Evolutionary conservation across 2,113 vertebrate species (phyloP).

Genomic region (Tetrax tetrax): DNA sequence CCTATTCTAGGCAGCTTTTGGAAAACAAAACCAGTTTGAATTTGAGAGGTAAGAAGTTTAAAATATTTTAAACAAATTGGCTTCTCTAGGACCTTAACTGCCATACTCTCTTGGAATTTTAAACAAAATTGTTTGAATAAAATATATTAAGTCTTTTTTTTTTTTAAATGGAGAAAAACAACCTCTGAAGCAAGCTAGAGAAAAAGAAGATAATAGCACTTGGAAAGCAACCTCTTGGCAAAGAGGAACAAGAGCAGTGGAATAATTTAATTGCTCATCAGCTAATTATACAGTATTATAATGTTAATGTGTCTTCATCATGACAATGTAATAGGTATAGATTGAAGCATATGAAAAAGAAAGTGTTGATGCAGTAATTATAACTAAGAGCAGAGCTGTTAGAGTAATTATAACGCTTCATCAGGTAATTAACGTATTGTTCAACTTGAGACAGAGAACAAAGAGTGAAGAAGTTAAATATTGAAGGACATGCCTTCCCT

Average conservation of each 20-base stretch:
- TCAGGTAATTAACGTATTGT: conserved; percentile 91
- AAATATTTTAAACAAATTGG: conserved; percentile 41
- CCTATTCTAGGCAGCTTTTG: neutral
- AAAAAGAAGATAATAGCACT: conserved; percentile 79
- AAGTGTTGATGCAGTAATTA: conserved; percentile 87
- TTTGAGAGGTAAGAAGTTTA: conserved; percentile 29
- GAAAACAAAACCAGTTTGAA: conserved; percentile 7
- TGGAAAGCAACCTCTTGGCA: conserved; percentile 83
- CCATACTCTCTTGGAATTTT: conserved; percentile 52
- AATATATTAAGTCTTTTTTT: conserved; percentile 67
- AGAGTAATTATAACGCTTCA: conserved; percentile 94
- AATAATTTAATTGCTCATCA: conserved; percentile 96
- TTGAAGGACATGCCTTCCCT: conserved; percentile 85
- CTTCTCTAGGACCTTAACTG: conserved; percentile 25
- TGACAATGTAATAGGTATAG: conserved; percentile 88
- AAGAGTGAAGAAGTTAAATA: conserved; percentile 87
- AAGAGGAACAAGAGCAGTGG: conserved; percentile 84
- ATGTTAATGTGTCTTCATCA: conserved; percentile 92
- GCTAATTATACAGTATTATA: conserved; percentile 92
- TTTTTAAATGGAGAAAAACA: neutral
- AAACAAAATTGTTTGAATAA: conserved; percentile 70
- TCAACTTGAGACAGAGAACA: conserved; percentile 84
- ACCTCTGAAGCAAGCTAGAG: conserved; percentile 73
- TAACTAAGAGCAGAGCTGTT: conserved; percentile 84
- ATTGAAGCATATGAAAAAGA: conserved; percentile 81